phyloP scores from a whole-genome alignment of 2,113 vertebrate genomes.

The Psilopogon haemacephalus region DNA sequence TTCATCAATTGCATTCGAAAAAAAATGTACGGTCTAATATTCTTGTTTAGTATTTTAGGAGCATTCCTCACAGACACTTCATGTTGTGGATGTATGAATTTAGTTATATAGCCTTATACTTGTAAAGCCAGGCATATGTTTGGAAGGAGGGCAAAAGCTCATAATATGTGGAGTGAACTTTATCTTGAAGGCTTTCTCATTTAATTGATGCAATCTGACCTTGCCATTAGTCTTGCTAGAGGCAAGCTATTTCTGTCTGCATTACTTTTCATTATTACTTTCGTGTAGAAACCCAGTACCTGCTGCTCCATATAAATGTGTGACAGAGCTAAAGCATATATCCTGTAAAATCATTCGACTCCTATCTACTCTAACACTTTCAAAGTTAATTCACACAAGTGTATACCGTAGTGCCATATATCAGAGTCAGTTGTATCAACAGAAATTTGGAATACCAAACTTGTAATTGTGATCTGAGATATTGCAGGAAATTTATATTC shows the following conservation, averaged over 20 bases:
- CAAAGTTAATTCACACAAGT: slow-evolving; percentile 22
- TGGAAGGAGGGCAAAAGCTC: background rate
- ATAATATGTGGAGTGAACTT: slow-evolving; percentile 23
- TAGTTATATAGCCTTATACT: background rate
- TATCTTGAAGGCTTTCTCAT: slow-evolving; percentile 40
- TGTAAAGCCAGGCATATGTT: background rate
- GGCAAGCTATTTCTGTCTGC: slow-evolving; percentile 62
- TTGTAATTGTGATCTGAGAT: slow-evolving; percentile 29
- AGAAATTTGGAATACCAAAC: slow-evolving; percentile 49
- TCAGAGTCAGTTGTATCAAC: slow-evolving; percentile 57
- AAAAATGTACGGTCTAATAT: background rate
- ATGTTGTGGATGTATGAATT: background rate
- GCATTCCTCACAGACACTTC: background rate
- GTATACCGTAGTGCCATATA: background rate
- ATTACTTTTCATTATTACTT: slow-evolving; percentile 63
- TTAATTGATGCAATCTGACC: slow-evolving; percentile 66
- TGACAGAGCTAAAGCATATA: slow-evolving; percentile 20
- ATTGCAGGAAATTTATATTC: slow-evolving; percentile 54
- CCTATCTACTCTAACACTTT: slow-evolving; percentile 19
- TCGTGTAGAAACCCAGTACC: background rate
- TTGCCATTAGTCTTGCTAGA: slow-evolving; percentile 68
- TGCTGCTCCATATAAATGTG: slow-evolving; percentile 54
- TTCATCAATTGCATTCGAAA: background rate
- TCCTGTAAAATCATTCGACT: slow-evolving; percentile 29
- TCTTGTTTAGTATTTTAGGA: background rate